phyloP scores from a whole-genome alignment of 2,113 vertebrate genomes.

The Ciconia stormi region DNA sequence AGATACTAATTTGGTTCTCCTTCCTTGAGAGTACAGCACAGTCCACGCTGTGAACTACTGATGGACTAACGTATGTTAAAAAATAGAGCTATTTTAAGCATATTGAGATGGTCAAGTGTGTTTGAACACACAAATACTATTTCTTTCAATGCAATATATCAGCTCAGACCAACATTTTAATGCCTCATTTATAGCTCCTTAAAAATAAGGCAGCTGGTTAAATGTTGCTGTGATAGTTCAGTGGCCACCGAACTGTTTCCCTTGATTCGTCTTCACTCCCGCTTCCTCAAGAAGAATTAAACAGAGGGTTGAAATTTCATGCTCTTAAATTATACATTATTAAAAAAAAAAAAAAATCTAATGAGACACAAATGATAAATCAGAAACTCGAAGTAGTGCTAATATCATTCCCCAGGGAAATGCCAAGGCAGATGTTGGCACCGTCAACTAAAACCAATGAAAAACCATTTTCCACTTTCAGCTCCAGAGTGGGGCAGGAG shows the following conservation, averaged over 20 bases:
- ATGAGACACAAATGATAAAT: background rate
- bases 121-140: background rate
- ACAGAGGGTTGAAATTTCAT: background rate
- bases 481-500: background rate
- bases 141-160: background rate
- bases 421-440: slow-evolving; percentile 33
- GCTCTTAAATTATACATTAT: background rate
- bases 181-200: background rate
- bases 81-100: background rate
- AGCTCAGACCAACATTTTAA: background rate
- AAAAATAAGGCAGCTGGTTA: background rate
- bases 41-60: background rate
- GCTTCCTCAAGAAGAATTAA: background rate
- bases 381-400: background rate
- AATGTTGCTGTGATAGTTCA: background rate
- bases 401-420: slow-evolving; percentile 5
- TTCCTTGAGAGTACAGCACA: background rate
- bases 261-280: background rate
- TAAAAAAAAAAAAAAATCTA: background rate
- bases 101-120: background rate
- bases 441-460: background rate
- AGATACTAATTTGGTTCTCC: background rate
- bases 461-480: background rate
- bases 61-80: background rate
- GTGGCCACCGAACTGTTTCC: background rate